phyloP scores from a whole-genome alignment of 1,140 invertebrate species.

The Centruroides sculpturatus region DNA sequence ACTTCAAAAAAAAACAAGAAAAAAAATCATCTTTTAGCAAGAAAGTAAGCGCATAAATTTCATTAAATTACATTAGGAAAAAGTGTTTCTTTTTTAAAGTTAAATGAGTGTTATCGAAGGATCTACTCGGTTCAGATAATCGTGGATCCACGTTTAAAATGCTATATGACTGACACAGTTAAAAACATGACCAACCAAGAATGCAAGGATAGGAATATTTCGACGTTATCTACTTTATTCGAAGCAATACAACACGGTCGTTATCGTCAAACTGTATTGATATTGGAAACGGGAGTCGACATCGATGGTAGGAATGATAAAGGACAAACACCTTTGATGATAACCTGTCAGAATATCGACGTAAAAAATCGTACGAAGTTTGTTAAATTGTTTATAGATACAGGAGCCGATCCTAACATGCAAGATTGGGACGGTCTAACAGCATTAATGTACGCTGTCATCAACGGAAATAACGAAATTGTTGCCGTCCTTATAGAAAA shows the following conservation, averaged over 20 bases:
- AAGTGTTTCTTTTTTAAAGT: too few relatives aligned
- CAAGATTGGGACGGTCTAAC: conserved; percentile 21
- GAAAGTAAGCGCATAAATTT: too few relatives aligned
- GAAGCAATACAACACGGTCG: conserved; percentile 10
- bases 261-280: conserved; percentile 18
- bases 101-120: too few relatives aligned
- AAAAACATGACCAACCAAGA: too few relatives aligned
- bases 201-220: too few relatives aligned
- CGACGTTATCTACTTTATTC: conserved; percentile 1
- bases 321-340: conserved; percentile 22
- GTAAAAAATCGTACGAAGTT: conserved; percentile 12
- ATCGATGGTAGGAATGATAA: conserved; percentile 19
- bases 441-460: conserved; percentile 21
- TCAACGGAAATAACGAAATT: conserved; percentile 19
- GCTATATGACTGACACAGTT: too few relatives aligned
- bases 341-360: conserved; percentile 13
- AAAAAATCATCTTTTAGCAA: too few relatives aligned
- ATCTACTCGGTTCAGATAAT: too few relatives aligned
- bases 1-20: too few relatives aligned
- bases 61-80: too few relatives aligned
- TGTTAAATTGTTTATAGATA: conserved; percentile 17
- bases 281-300: conserved; percentile 21
- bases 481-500: conserved; percentile 17
- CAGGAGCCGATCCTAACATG: conserved; percentile 21
- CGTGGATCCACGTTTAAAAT: too few relatives aligned